Evolutionary conservation across 35 echinoderm and acorn worm genomes (phyloP).

Genomic region (Hemicentrotus pulcherrimus): DNA sequence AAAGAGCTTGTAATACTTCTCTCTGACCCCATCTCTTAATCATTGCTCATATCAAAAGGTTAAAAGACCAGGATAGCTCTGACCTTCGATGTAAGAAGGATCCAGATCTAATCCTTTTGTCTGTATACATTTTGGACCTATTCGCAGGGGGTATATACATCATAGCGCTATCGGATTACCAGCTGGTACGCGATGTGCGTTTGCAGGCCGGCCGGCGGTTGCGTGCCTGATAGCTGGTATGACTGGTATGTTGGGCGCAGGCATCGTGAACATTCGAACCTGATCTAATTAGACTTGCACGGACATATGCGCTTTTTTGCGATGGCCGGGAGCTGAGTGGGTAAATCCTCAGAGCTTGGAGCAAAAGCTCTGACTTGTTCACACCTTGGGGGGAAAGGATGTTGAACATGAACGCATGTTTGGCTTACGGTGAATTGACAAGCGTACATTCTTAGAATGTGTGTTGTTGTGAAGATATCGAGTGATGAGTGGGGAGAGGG

Average conservation of each 20-base stretch:
- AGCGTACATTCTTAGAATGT: not conserved
- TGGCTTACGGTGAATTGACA: not conserved
- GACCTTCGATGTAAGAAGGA: not conserved
- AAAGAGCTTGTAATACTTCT: not conserved
- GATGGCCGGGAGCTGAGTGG: not conserved
- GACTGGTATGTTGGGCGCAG: not conserved
- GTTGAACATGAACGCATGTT: conserved; percentile 12
- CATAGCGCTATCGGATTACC: not conserved
- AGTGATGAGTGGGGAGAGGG: not conserved
- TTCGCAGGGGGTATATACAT: conserved; percentile 16
- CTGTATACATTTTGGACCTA: not conserved
- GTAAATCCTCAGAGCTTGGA: not conserved
- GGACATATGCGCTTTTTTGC: not conserved
- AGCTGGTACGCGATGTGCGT: not conserved
- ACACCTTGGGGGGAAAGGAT: not conserved
- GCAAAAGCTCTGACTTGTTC: not conserved
- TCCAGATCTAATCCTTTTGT: conserved; percentile 3
- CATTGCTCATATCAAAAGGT: not conserved
- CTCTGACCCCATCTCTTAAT: not conserved
- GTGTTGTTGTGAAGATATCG: not conserved
- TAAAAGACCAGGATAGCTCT: not conserved
- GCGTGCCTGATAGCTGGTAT: not conserved
- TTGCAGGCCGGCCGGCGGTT: not conserved
- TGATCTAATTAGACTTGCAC: conserved; percentile 8
- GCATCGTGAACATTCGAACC: not conserved